Evolutionary conservation across 2,888 invertebrate genomes (phyloP).

Genomic region (Argyra leucocephala): DNA sequence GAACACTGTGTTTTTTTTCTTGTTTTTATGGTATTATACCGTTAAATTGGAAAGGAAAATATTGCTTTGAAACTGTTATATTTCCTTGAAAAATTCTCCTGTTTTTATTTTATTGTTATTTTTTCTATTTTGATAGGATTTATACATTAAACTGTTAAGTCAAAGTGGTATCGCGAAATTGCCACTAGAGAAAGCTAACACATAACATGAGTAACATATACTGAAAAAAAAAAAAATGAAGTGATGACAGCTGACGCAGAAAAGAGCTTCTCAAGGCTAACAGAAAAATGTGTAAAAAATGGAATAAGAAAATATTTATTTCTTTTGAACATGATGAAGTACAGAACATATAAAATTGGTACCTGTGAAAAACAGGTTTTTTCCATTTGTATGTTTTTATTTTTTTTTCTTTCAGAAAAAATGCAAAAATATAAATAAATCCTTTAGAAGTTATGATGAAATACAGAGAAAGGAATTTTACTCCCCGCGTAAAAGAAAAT

Average conservation of each 20-base stretch:
- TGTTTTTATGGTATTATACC: neutral
- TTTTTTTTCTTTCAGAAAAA: too few species aligned
- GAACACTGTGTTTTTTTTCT: neutral
- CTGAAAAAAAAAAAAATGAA: neutral
- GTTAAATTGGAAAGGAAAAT: neutral
- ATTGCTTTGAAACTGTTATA: neutral
- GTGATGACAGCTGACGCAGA: neutral
- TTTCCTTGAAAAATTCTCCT: neutral
- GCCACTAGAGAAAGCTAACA: neutral
- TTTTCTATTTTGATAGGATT: neutral
- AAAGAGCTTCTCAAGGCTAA: neutral
- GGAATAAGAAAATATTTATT: too few species aligned
- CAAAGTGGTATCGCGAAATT: slow-evolving; percentile 1
- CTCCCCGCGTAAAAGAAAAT: too few species aligned
- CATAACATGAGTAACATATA: neutral
- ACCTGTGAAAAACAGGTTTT: too few species aligned
- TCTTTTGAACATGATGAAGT: too few species aligned
- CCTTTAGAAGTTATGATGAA: too few species aligned
- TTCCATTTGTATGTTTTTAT: too few species aligned
- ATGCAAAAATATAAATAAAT: too few species aligned
- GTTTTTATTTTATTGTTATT: neutral
- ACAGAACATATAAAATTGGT: too few species aligned
- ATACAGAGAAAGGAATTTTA: too few species aligned
- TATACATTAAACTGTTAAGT: neutral
- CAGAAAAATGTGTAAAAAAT: too few species aligned